Evolutionary conservation across 2,113 vertebrate genomes (phyloP), one percentile per base, ranked within the genome.

Genomic region (Vidua chalybeata): DNA sequence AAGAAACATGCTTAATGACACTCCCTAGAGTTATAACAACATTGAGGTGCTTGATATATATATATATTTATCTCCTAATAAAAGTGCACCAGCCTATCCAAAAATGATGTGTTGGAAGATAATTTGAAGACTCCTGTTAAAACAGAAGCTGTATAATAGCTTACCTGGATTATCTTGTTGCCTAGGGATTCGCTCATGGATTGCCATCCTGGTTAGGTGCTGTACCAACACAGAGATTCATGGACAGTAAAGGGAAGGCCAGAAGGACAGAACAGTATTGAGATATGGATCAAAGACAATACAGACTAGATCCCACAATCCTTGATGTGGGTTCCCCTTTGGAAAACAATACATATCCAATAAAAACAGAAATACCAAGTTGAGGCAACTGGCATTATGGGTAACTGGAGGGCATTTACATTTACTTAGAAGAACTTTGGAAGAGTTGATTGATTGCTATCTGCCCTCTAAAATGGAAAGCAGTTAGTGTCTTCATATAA

Each of bases 301-400:
- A 21, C 12, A 52, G 22, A 37, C 16, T 28, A 26, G 21, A 46
- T 37, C 2, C 4, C 12, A 51, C 0, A 2, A 9, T 37, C 23
- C 11, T 26, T 0, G 0, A 30, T 9, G 9, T 12, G 14, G 2
- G 4, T 16, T n/a, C 3, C 2, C 33, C 22, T 35, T 13, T 15
- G 22, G 9, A 11, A 68, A 67, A 59, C 1, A 20, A 20, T 6
- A 48, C 1, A 5, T 51, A 74, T 74, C 18, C 37, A 69, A 17
- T 48, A 45, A 61, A 71, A 71, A 33, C 20, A 15, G 2, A 79
- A 82, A 49, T 43, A 48, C 2, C 3, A 12, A 35, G 2, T 41
- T 85, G 46, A 67, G 31, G 31, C 26, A 59, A 23, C 12, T 37
- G 15, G 39, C 4, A 3, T 33, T 33, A 37, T 1, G 1, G 4